Base-by-base conservation (phyloP, 2,888 invertebrate species). In the Eudemis profundana region DNA sequence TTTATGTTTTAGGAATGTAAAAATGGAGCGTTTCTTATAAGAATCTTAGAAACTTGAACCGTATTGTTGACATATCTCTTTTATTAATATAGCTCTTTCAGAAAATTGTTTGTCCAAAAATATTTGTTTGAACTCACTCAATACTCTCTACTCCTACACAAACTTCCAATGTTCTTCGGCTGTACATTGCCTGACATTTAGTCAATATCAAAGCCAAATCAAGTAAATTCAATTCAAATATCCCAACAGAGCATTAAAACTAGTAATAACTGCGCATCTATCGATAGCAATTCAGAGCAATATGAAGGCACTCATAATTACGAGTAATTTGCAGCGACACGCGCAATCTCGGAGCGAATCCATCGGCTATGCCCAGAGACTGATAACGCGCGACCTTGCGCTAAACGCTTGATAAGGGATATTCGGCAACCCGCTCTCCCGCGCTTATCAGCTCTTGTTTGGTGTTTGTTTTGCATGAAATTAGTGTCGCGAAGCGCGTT, bases 361-460 rank as follows among this genome's bases (percentile, higher is more conserved):
- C 77, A 84, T 83, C 75, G 73, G 78, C 77, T 78, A 73, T 78
- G 84, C 82, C 75, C 80, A 79, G 78, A 77, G 76, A 76, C 73
- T 85, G 90, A 91, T 90, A 90, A 86, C 82, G 72, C 74, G 78
- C 83, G 90, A 87, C 91, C 91, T 91, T 91, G 90, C 70, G 76
- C 82, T 86, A 82, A 84, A 82, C 84, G 78, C 75, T 78, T 90
- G 90, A 91, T 90, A 90, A 89, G 86, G 76, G 82, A 87, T 87
- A 81, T 90, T 92, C 81, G 90, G 90, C 85, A 80, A 71, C 47
- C 68, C 81, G 79, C 78, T 70, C 75, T 70, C 63, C 33, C 61
- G 62, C 76, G 82, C 85, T 86, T 88, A 87, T 88, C 86, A 74
- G 76, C 70, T 72, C 72, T 72, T 60, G 60, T 65, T 46, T 46